phyloP scores from a whole-genome alignment of 1,140 invertebrate species.

The Heliconius hermathena region DNA sequence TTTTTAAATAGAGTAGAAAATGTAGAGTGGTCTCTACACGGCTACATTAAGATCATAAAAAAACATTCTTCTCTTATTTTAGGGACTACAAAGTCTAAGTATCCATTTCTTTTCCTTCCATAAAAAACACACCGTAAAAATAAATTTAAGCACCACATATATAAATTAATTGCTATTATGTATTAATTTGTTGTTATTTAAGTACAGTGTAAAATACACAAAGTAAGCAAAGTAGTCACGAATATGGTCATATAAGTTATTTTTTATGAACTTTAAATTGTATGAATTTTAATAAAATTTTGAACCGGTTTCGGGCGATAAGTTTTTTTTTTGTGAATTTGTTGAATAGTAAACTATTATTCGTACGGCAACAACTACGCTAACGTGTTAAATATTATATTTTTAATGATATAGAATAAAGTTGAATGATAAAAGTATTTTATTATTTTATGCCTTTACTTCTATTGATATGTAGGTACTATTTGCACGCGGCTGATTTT shows the following conservation, averaged over 20 bases:
- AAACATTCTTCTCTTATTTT: too few species aligned
- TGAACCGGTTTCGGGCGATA: not conserved
- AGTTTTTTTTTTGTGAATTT: not conserved
- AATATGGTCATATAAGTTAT: constrained; percentile 10
- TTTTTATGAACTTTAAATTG: constrained; percentile 25
- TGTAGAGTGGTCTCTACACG: too few species aligned
- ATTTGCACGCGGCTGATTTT: too few species aligned
- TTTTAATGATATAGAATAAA: too few species aligned
- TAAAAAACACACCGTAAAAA: not conserved
- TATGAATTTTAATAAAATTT: constrained; percentile 15
- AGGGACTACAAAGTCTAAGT: too few species aligned
- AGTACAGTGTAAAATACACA: constrained; percentile 14
- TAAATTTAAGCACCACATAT: not conserved
- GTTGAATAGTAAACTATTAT: too few species aligned
- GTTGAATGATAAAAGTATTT: too few species aligned
- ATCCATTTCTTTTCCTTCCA: not conserved
- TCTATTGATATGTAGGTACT: too few species aligned
- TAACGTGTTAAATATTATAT: not conserved
- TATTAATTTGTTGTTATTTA: too few species aligned
- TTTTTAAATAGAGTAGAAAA: too few species aligned
- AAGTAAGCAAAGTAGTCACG: constrained; percentile 30
- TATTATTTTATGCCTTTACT: too few species aligned
- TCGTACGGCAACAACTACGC: not conserved
- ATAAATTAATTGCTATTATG: constrained; percentile 10
- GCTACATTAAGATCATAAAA: too few species aligned